Percentiles rank a stretch among this genome's conserved stretches.
Conservation (phyloP, 1,140 invertebrate species). For the silkworm (Bombyx mori) region ASM3026992v2 NC_085113.1:8754001-8754500, state of each 20-base stretch:
- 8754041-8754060: too few species aligned
- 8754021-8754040: too few species aligned
- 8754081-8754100: too few species aligned
- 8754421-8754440: slow-evolving; percentile 52
- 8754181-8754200: too few species aligned
- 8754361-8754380: slow-evolving; percentile 22
- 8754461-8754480: slow-evolving; percentile 35
- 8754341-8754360: slow-evolving; percentile 32
- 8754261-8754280: slow-evolving; percentile 34
- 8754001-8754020: too few species aligned
- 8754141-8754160: too few species aligned
- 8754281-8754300: slow-evolving; percentile 47
- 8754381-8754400: slow-evolving; percentile 21
- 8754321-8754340: slow-evolving; percentile 39
- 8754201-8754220: too few species aligned
- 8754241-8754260: slow-evolving; percentile 40
- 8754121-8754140: too few species aligned
- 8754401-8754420: slow-evolving; percentile 35
- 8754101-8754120: too few species aligned
- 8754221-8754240: slow-evolving; percentile 3
- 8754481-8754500: slow-evolving; percentile 28
- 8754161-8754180: too few species aligned
- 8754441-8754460: slow-evolving; percentile 31
- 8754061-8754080: too few species aligned
- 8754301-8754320: slow-evolving; percentile 38